phyloP scores from a whole-genome alignment of 2,888 invertebrate genomes.

The Dryocosmus kuriphilus region DNA sequence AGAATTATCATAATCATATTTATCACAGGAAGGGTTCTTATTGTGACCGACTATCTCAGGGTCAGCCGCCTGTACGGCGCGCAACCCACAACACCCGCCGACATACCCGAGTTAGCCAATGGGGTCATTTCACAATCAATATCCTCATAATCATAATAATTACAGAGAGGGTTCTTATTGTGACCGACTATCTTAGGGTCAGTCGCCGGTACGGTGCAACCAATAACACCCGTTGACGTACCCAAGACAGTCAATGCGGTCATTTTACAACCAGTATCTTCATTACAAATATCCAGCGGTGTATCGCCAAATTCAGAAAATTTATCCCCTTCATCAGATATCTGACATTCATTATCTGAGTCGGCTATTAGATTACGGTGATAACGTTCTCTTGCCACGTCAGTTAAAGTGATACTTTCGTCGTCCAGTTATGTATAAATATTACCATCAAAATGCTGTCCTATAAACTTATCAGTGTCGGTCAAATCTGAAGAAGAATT shows the following conservation, averaged over 20 bases:
- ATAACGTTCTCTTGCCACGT: background rate
- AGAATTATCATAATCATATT: background rate
- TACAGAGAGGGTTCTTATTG: too few relatives aligned
- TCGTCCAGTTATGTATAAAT: background rate
- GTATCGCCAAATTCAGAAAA: background rate
- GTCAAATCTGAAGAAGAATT: background rate
- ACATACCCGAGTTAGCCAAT: background rate
- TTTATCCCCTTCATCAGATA: background rate
- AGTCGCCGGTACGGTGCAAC: too few relatives aligned
- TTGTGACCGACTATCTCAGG: background rate
- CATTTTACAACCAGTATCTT: background rate
- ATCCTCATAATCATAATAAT: too few relatives aligned
- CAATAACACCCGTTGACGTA: too few relatives aligned
- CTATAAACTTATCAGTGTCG: background rate
- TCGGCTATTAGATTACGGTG: background rate
- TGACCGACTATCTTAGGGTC: too few relatives aligned
- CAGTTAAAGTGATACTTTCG: background rate
- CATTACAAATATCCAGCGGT: background rate
- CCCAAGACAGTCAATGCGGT: too few relatives aligned
- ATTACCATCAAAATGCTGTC: background rate
- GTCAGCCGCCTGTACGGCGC: background rate
- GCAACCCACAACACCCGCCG: background rate
- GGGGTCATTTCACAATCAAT: background rate
- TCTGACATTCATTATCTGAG: background rate
- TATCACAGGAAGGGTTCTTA: background rate